These are phyloP conservation scores for Leptopilina clavipes DNA, from an alignment of 1,140 invertebrate genomes.

Conservation along the genomic window DNA sequence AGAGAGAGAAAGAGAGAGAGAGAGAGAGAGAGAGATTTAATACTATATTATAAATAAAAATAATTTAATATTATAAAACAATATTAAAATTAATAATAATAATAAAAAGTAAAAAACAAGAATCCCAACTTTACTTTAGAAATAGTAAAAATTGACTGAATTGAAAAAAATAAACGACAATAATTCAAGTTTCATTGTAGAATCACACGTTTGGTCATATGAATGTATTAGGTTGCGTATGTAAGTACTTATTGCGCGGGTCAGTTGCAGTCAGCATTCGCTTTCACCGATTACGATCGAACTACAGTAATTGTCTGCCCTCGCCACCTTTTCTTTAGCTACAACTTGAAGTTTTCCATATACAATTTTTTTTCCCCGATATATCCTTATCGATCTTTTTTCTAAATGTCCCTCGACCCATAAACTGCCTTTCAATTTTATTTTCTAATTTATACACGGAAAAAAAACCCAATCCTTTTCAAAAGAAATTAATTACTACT, in stretches of 20 bases:
- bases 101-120: too few species aligned
- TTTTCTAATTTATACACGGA: too few species aligned
- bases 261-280: constrained; percentile 22
- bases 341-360: background rate
- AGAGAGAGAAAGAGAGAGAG: too few species aligned
- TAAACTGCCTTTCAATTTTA: background rate
- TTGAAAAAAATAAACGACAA: too few species aligned
- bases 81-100: too few species aligned
- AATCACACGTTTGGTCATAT: background rate
- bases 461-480: too few species aligned
- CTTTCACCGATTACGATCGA: constrained; percentile 33
- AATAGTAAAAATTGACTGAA: too few species aligned
- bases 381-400: constrained; percentile 9
- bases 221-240: constrained; percentile 20
- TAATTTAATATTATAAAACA: too few species aligned
- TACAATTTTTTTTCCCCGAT: background rate
- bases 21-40: too few species aligned
- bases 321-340: constrained; percentile 10
- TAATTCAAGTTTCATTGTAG: background rate
- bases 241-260: constrained; percentile 15
- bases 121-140: too few species aligned
- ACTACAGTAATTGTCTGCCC: background rate
- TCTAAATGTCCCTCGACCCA: constrained; percentile 7
- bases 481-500: too few species aligned
- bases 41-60: too few species aligned